Conservation (phyloP, 2,797 vertebrate species). For the Coregonus suidteri region DNA sequence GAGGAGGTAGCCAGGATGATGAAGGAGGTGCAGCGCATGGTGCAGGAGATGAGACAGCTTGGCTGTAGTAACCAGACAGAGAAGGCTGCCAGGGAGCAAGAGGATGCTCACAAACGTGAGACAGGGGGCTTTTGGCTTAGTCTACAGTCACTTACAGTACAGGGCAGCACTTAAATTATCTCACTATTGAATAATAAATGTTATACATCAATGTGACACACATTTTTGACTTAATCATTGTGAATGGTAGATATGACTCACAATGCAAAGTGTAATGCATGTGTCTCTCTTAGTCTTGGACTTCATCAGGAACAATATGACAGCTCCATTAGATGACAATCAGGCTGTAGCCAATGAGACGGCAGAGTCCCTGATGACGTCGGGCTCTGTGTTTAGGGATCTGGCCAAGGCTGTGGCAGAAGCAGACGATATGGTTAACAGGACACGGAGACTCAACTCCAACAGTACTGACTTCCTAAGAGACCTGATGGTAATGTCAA, state of each 20-base stretch:
- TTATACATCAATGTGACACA: background rate
- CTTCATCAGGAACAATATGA: constrained; percentile 65
- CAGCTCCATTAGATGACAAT: constrained; percentile 60
- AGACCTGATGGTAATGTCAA: constrained; percentile 77
- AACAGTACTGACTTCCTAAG: constrained; percentile 67
- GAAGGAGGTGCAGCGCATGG: constrained; percentile 64
- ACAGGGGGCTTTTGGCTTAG: background rate
- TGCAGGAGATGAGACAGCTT: constrained; percentile 75
- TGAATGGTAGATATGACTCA: background rate
- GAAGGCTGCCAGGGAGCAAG: constrained; percentile 68
- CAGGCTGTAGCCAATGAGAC: constrained; percentile 60
- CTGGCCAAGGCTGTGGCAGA: constrained; percentile 70
- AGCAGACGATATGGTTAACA: constrained; percentile 60
- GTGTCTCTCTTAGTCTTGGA: constrained; percentile 72
- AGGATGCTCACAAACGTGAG: constrained; percentile 77
- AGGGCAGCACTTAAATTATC: background rate
- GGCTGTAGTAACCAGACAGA: constrained; percentile 67
- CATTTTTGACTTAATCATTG: background rate
- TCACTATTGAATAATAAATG: background rate
- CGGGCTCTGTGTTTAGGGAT: constrained; percentile 70
- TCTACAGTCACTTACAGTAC: background rate
- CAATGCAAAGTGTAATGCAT: background rate
- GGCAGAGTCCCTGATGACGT: constrained; percentile 71
- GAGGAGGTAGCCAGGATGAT: constrained; percentile 64
- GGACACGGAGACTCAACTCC: constrained; percentile 71